phyloP scores from a whole-genome alignment of 2,113 vertebrate genomes.

The Diphyllodes magnificus region DNA sequence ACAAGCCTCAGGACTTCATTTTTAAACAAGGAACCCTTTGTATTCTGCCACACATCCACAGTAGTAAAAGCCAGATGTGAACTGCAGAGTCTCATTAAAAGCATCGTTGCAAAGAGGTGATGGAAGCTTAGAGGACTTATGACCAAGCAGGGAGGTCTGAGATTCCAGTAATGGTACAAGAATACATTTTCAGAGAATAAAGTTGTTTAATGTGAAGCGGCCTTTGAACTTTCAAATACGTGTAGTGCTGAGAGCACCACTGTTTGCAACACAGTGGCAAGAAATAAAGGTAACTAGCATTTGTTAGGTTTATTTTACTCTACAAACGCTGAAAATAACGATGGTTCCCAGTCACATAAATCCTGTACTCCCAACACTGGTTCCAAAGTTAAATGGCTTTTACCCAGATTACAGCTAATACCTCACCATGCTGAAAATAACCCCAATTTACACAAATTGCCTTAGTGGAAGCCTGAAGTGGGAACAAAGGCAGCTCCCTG shows the following conservation, averaged over 20 bases:
- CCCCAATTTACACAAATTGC: background rate
- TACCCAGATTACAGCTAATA: background rate
- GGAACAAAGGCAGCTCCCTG: background rate
- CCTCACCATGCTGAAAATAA: background rate
- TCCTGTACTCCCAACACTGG: background rate
- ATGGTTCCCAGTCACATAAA: background rate
- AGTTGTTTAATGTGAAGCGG: background rate
- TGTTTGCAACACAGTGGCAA: background rate
- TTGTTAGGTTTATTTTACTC: background rate
- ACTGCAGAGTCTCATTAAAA: slow-evolving; percentile 62
- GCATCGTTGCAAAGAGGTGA: slow-evolving; percentile 47
- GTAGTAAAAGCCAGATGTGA: slow-evolving; percentile 67
- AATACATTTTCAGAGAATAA: background rate
- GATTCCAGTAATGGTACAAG: slow-evolving; percentile 15
- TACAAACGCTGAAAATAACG: background rate
- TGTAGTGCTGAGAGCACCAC: background rate
- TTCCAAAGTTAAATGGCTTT: background rate
- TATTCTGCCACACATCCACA: slow-evolving; percentile 50
- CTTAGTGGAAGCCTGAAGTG: background rate
- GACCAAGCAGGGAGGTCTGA: slow-evolving; percentile 57
- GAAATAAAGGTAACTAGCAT: background rate
- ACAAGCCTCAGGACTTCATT: slow-evolving; percentile 57
- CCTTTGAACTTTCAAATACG: background rate
- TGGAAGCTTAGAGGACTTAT: slow-evolving; percentile 63
- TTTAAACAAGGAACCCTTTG: slow-evolving; percentile 68